Evolutionary conservation across 2,888 invertebrate genomes (phyloP), one percentile per base, ranked within the genome.

Genomic region (Drosophila testacea): DNA sequence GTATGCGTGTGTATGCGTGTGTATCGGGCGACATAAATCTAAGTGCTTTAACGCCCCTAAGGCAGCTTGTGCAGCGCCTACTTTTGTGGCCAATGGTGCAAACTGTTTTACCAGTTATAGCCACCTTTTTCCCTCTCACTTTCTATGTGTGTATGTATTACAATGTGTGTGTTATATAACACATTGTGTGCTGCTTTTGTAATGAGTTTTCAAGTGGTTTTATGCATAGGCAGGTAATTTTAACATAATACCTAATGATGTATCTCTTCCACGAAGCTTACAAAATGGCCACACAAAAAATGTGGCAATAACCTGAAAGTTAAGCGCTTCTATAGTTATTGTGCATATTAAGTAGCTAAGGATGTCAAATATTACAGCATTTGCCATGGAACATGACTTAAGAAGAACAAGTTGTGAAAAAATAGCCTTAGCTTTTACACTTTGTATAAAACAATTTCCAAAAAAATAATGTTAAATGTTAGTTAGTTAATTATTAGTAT

Each of bases 181-280:
- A 55, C 60, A 47, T 68, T 55, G 64, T 70, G 62, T 67, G 70
- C 51, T 55, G 82, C 77, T 72, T 75, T 73, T 80, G 85, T 84
- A 84, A 84, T 84, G 83, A 84, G 83, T 84, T 84, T 84, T 84
- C 85, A 84, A 84, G 83, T 84, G 88, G 88, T 87, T 84, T 85
- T 80, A 82, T 87, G 83, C 86, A 87, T 85, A 84, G 85, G 83
- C 72, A 85, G 88, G 83, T 88, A 85, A 88, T 84, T 85, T 84
- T 70, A 65, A 60, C 80, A 85, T 88, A 87, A 84, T 82, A 59
- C 83, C 88, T 87, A 84, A 84, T 87, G 83, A 84, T 84, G 88
- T 84, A 82, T 87, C 70, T 76, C 69, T 77, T 71, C 47, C 63
- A 57, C 50, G 50, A 51, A 64, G 60, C 73, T 63, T 56, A 83